A percentile compares a stretch with the other conserved stretches of the same genome.
Evolutionary conservation across 2,113 vertebrate genomes (phyloP).

Genomic region (human): GRCh38 chr2:132949501-132950000

Average conservation of each 20-base stretch:
- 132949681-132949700: background rate
- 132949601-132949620: background rate
- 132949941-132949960: no score
- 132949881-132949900: no score
- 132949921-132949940: no score
- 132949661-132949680: background rate
- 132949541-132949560: background rate
- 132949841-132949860: no score
- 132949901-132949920: no score
- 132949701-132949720: background rate
- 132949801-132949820: no score
- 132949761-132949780: background rate
- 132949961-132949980: no score
- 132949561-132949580: no score
- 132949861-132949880: no score
- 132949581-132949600: rapidly evolving
- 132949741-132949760: background rate
- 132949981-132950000: no score
- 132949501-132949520: background rate
- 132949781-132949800: background rate
- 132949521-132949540: background rate
- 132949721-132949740: background rate
- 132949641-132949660: background rate
- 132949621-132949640: background rate
- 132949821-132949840: no score